These are phyloP conservation scores for Pasiphila rectangulata DNA, from an alignment of 2,888 invertebrate species.

Conservation along the genomic window DNA sequence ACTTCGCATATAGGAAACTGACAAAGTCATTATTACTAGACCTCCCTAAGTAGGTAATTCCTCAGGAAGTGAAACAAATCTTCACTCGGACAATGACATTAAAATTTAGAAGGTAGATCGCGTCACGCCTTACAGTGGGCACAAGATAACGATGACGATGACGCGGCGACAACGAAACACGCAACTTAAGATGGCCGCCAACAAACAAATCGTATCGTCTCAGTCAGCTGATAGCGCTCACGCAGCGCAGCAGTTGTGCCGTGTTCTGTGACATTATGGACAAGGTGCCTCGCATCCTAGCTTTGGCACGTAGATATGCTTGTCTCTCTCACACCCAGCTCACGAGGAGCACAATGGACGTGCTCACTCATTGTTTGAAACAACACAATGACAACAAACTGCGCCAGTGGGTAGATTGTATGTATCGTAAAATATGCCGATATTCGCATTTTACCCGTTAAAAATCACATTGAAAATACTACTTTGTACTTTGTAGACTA, in stretches of 20 bases:
- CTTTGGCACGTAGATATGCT: constrained; percentile 48
- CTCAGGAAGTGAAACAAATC: constrained; percentile 36
- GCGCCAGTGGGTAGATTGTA: constrained; percentile 35
- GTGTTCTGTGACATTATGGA: constrained; percentile 30
- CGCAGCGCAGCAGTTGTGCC: constrained; percentile 70
- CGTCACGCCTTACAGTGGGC: constrained; percentile 59
- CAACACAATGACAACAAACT: constrained; percentile 52
- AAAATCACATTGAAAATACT: too few species aligned
- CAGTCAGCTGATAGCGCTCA: constrained; percentile 76
- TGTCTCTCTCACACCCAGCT: constrained; percentile 61
- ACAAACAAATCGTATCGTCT: constrained; percentile 44
- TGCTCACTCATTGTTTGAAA: constrained; percentile 55
- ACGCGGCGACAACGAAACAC: constrained; percentile 67
- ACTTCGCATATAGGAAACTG: constrained; percentile 55
- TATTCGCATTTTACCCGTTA: too few species aligned
- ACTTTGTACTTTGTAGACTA: too few species aligned
- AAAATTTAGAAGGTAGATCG: constrained; percentile 62
- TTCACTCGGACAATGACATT: constrained; percentile 67
- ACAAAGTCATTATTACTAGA: constrained; percentile 30
- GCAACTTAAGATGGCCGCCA: constrained; percentile 73
- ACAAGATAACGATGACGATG: constrained; percentile 47
- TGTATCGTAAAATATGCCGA: too few species aligned
- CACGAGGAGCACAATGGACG: constrained; percentile 54
- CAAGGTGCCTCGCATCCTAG: constrained; percentile 33
- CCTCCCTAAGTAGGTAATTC: constrained; percentile 29